These are phyloP conservation scores for Patagioenas fasciata DNA, from an alignment of 2,113 vertebrate species.

Conservation along the genomic window DNA sequence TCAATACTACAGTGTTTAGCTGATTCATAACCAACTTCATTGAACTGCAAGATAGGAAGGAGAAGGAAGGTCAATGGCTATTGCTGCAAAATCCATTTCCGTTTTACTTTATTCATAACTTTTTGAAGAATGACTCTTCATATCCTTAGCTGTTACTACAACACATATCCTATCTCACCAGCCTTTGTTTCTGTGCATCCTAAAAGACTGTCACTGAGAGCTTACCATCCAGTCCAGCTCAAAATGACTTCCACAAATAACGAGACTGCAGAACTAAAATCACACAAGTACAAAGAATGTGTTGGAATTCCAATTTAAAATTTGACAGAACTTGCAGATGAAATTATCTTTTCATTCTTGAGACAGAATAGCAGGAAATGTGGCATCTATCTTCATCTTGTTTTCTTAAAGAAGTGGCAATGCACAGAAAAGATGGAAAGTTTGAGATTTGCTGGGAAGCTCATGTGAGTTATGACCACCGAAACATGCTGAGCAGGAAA, in stretches of 20 bases:
- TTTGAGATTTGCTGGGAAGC: not conserved
- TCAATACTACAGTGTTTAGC: not conserved
- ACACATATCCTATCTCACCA: not conserved
- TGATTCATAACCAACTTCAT: not conserved
- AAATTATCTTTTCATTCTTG: not conserved
- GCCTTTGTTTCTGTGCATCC: not conserved
- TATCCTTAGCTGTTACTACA: not conserved
- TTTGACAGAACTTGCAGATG: not conserved
- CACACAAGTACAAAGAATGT: not conserved
- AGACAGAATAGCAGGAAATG: not conserved
- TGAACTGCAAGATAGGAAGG: not conserved
- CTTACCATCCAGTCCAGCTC: not conserved
- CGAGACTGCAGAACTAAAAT: not conserved
- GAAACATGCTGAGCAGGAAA: not conserved
- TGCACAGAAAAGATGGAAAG: not conserved
- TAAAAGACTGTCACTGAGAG: not conserved
- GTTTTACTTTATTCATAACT: slow-evolving; percentile 9
- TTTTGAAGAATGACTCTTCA: not conserved
- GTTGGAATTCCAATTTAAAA: not conserved
- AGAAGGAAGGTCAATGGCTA: not conserved
- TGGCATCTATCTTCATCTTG: not conserved
- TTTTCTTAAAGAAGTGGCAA: not conserved
- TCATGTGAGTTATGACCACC: rapidly evolving
- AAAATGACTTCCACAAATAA: not conserved
- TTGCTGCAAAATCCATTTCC: not conserved